Conservation (phyloP, 2,888 invertebrate genomes). For the Nowickia ferox region DNA sequence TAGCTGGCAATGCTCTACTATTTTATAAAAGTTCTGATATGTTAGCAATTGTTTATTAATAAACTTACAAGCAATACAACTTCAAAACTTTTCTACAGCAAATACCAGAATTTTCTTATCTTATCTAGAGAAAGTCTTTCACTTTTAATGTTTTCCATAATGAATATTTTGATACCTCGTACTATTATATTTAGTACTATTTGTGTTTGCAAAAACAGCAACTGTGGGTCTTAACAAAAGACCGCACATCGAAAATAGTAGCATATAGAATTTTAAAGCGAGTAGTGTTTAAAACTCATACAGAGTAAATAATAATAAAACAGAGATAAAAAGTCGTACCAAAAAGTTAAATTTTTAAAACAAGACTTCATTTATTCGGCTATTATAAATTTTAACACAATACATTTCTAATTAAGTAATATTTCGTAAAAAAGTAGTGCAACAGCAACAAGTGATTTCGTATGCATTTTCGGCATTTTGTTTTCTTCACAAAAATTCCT, state of each 20-base stretch:
- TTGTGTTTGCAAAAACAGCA: conserved; percentile 6
- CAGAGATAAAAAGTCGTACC: background rate
- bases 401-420: background rate
- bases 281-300: conserved; percentile 34
- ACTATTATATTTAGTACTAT: conserved; percentile 1
- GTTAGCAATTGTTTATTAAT: too few relatives aligned
- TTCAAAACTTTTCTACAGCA: too few relatives aligned
- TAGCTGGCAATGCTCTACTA: too few relatives aligned
- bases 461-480: conserved; percentile 53
- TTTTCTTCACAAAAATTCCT: conserved; percentile 57
- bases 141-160: too few relatives aligned
- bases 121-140: too few relatives aligned
- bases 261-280: conserved; percentile 61
- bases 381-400: background rate
- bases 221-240: conserved; percentile 38
- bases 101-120: too few relatives aligned
- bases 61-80: too few relatives aligned
- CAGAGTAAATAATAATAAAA: conserved; percentile 26
- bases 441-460: conserved; percentile 63
- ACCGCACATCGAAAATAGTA: conserved; percentile 57
- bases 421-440: background rate
- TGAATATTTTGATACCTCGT: too few relatives aligned
- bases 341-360: background rate
- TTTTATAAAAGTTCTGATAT: too few relatives aligned
- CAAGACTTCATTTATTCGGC: background rate